Base-by-base conservation (phyloP, 1,140 invertebrate genomes). In the Caenorhabditis inopinata region DNA sequence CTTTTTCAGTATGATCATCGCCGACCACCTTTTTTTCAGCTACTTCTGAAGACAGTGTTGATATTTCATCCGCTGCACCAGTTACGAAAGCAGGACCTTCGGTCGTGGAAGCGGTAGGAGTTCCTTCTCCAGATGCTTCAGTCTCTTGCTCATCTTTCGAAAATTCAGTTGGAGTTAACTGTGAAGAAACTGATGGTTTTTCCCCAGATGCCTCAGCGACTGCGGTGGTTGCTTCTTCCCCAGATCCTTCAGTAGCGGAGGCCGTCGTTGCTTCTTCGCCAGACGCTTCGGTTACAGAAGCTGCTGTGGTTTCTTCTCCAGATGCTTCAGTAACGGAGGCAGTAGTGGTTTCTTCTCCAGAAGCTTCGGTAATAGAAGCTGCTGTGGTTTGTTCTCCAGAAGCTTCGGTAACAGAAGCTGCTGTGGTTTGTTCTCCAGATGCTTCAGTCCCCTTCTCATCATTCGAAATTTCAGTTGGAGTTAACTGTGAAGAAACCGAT, bases 71-170 rank as follows among this genome's bases (percentile, higher is more conserved):
- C 21, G 35, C 58, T 7, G 58, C 35, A 1, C 58, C 58, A 23
- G 75, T 76, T 0, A 76, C 75, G 21, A 76, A 76, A 9, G 75
- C 51, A 46, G 42, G 42, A 14, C 45, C 49, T 38, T 47, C 78
- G 38, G 23, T 46, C 21, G 16, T 21, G 29, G 27, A 35, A 11
- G 45, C 47, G 27, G 76, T 53, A 12, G 49, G 32, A 9, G 35
- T 32, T 21, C 62, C 76, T 53, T 77, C 76, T 73, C 47, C 76
- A 7, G 74, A 32, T 16, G 16, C 38, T 58, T 23, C 32, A 29
- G 79, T n/a, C 2, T 23, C 51, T 58, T 47, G 77, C 23, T 79
- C 80, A 29, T 81, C 75, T 73, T 46, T 38, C 16, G 49, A 82
- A 6, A 16, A 29, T 25, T 75, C 80, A 46, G 42, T 42, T 42